Conservation (phyloP, 2,113 vertebrate genomes). For the Egretta garzetta region DNA sequence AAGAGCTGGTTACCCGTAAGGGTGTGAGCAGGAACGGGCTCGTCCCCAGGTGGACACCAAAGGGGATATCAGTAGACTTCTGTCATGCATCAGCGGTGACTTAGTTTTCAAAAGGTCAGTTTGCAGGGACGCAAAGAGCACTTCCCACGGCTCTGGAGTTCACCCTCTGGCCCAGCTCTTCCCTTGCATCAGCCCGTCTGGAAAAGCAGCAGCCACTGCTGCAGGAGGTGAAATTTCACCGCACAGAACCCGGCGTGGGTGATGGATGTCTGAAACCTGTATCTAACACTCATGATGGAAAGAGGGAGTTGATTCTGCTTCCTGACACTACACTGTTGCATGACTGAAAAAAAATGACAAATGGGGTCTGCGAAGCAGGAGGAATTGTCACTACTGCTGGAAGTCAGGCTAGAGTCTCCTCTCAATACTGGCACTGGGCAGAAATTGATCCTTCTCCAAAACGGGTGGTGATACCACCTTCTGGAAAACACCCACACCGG, state of each 20-base stretch:
- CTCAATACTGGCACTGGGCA: background rate
- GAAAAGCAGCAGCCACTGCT: background rate
- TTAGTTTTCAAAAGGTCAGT: background rate
- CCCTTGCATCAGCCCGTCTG: rapidly evolving
- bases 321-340: background rate
- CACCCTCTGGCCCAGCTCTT: background rate
- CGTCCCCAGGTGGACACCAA: background rate
- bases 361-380: background rate
- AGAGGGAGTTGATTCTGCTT: background rate
- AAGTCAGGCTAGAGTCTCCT: background rate
- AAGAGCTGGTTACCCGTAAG: background rate
- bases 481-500: background rate
- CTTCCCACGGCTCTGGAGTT: background rate
- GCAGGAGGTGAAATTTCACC: background rate
- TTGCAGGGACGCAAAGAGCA: background rate
- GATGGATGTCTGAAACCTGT: background rate
- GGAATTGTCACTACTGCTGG: background rate
- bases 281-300: background rate
- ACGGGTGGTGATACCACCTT: background rate
- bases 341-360: background rate
- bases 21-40: background rate
- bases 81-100: background rate
- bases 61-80: background rate
- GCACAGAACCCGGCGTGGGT: background rate
- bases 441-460: background rate